Evolutionary conservation across 2,888 invertebrate genomes (phyloP), one percentile per base, ranked within the genome.

Genomic region (Lobophora halterata): DNA sequence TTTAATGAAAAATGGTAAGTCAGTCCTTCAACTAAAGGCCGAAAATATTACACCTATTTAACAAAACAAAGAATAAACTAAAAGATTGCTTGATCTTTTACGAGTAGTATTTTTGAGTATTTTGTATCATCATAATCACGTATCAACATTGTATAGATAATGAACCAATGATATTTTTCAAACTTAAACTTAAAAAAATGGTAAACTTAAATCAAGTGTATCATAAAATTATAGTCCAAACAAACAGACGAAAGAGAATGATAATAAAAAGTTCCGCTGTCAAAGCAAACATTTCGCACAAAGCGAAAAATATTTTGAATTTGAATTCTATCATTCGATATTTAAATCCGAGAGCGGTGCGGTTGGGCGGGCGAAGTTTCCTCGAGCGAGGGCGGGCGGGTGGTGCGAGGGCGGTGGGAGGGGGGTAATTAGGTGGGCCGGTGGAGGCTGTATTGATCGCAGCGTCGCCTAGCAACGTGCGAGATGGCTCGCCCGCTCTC

Each of bases 401-500:
- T 42, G 40, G 28, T 45, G 45, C 46, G 50, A 53, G 58, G 43
- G 50, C 45, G 54, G 46, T 42, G 52, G 44, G 49, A 56, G 65
- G 58, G 64, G 67, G 77, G 80, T 83, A 87, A 87, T 87, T 86
- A 86, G 83, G 86, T 78, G 79, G 78, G 83, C 86, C 79, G 85
- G 83, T 80, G 85, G 86, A 85, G 86, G 86, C 86, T 86, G 86
- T 82, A 86, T 86, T 78, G 86, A 86, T 86, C 86, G 74, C 64
- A 46, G 69, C 76, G 86, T 87, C 69, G 76, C 87, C 80, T 81
- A 83, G 86, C 86, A 85, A 86, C 86, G 79, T 71, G 73, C 61
- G 83, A 81, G 85, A 85, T 80, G 82, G 80, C 82, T 77, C 75
- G 72, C 74, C 65, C 71, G 73, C 72, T 64, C 66, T 67, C 75